A percentile compares a stretch with the other conserved stretches of the same genome.
Conservation (phyloP, 2,888 invertebrate genomes). For the Amblyjoppa fuscipennis region DNA sequence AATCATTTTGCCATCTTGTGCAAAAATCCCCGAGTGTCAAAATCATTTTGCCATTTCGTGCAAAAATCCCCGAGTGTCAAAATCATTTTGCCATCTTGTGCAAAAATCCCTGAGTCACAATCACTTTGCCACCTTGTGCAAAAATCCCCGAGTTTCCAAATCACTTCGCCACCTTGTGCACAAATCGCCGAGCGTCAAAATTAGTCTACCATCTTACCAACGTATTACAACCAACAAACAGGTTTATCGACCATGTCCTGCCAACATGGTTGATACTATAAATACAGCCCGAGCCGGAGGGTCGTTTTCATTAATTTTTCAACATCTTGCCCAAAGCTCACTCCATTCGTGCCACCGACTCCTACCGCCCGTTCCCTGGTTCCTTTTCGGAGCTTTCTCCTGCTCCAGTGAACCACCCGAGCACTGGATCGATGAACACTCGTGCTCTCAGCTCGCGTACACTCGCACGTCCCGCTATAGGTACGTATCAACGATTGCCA, state of each 20-base stretch:
- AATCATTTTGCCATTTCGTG: too few species aligned
- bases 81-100: background rate
- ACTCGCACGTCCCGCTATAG: constrained; percentile 10
- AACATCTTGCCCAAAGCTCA: constrained; percentile 50
- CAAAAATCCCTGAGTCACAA: background rate
- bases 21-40: too few species aligned
- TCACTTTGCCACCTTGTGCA: too few species aligned
- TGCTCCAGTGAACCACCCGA: constrained; percentile 28
- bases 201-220: background rate
- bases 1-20: too few species aligned
- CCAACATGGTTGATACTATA: constrained; percentile 41
- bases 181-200: background rate
- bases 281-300: constrained; percentile 48
- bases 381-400: constrained; percentile 21
- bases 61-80: background rate
- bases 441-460: constrained; percentile 41
- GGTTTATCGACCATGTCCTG: constrained; percentile 24
- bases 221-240: constrained; percentile 1
- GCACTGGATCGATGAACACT: constrained; percentile 55
- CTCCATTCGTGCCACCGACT: constrained; percentile 32
- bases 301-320: constrained; percentile 65
- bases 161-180: background rate
- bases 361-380: background rate
- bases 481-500: constrained; percentile 55
- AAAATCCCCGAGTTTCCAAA: background rate